Evolutionary conservation across 37 sponge, comb jelly and placozoan genomes (phyloP).

Genomic region (Theonella swinhoei): DNA sequence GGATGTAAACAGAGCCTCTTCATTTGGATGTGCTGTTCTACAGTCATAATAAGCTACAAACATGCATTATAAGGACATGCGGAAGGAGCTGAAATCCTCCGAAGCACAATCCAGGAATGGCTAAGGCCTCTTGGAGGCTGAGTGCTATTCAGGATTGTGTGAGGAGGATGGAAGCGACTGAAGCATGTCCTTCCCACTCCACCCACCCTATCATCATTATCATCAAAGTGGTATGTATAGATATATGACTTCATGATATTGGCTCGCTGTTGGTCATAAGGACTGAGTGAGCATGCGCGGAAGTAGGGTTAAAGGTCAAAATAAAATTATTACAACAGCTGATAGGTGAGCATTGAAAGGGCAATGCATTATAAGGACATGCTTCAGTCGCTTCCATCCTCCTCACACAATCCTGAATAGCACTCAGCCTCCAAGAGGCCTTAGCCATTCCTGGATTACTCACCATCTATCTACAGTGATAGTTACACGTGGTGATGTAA

Average conservation of each 20-base stretch:
- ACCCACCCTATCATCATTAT: background rate
- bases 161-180: constrained; percentile 17
- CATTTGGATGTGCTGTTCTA: background rate
- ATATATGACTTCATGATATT: no score
- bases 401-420: background rate
- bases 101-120: constrained; percentile 29
- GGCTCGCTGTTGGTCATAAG: background rate
- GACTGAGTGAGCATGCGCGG: constrained; percentile 2
- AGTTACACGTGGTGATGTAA: no score
- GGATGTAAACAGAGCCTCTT: background rate
- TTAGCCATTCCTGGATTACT: background rate
- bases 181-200: background rate
- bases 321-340: constrained; percentile 13
- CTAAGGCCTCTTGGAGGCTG: background rate
- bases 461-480: no score
- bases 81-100: constrained; percentile 3
- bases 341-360: constrained; percentile 11
- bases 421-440: background rate
- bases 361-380: background rate
- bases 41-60: constrained; percentile 12
- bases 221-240: background rate
- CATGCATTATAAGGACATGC: constrained; percentile 6
- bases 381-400: background rate
- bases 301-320: background rate
- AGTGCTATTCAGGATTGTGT: constrained; percentile 15